Evolutionary conservation across 2,888 invertebrate species (phyloP).

Genomic region (Galeruca laticollis): DNA sequence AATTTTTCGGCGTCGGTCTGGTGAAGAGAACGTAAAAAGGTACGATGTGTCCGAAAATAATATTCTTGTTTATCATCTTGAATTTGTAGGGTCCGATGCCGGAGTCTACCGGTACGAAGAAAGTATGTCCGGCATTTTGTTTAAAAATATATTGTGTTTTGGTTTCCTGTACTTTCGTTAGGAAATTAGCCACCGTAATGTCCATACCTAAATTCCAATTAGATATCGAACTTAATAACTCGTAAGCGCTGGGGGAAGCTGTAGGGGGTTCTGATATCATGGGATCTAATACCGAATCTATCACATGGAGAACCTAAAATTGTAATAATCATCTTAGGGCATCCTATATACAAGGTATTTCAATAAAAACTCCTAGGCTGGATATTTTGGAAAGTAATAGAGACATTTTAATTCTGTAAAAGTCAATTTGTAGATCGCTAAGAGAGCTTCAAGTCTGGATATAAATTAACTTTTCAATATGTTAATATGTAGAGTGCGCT

Average conservation of each 20-base stretch:
- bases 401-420: too few species aligned
- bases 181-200: constrained; percentile 68
- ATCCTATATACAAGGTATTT: not conserved
- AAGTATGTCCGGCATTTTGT: constrained; percentile 82
- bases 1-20: constrained; percentile 78
- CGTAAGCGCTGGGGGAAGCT: constrained; percentile 79
- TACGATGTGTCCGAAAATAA: constrained; percentile 88
- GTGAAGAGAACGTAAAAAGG: constrained; percentile 88
- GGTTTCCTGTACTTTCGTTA: constrained; percentile 76
- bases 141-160: constrained; percentile 77
- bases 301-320: constrained; percentile 82
- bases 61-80: constrained; percentile 81
- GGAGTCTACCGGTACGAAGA: constrained; percentile 89
- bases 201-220: constrained; percentile 48
- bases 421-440: too few species aligned
- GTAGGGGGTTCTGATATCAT: constrained; percentile 70
- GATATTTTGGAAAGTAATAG: too few species aligned
- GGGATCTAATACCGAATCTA: constrained; percentile 87
- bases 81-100: constrained; percentile 75
- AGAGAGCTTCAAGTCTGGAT: too few species aligned
- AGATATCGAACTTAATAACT: constrained; percentile 77
- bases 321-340: not conserved
- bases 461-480: too few species aligned
- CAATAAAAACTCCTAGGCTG: too few species aligned
- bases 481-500: too few species aligned